A percentile compares a stretch with the other conserved stretches of the same genome.
Conservation (phyloP, 92 coral and sea anemone species). For the Diadumene lineata region DNA sequence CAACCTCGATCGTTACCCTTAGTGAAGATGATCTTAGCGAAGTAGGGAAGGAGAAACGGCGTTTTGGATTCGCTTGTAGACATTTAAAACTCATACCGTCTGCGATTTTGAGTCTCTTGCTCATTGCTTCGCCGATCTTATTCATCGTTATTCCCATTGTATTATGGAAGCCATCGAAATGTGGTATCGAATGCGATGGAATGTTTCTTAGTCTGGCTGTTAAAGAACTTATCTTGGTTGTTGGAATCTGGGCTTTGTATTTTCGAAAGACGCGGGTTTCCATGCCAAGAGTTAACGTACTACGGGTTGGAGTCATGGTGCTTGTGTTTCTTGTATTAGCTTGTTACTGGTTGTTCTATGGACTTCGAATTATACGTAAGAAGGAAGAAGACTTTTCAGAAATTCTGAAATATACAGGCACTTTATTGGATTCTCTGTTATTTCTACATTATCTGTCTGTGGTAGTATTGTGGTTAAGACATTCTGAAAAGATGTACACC, state of each 20-base stretch:
- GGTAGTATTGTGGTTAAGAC: slow-evolving; percentile 94
- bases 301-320: slow-evolving; percentile 80
- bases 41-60: slow-evolving; percentile 70
- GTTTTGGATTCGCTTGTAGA: slow-evolving; percentile 75
- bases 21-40: slow-evolving; percentile 94
- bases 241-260: slow-evolving; percentile 97
- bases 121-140: slow-evolving; percentile 81
- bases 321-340: slow-evolving; percentile 81
- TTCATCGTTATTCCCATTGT: slow-evolving; percentile 87
- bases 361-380: slow-evolving; percentile 73
- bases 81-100: slow-evolving; percentile 71
- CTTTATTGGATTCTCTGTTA: slow-evolving; percentile 77
- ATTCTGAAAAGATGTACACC: slow-evolving; percentile 81
- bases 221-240: slow-evolving; percentile 78
- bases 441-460: slow-evolving; percentile 89
- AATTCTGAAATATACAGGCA: slow-evolving; percentile 76
- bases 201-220: slow-evolving; percentile 89
- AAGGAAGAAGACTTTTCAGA: slow-evolving; percentile 48
- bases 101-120: slow-evolving; percentile 68
- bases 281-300: slow-evolving; percentile 88
- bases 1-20: slow-evolving; percentile 91
- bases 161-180: slow-evolving; percentile 71
- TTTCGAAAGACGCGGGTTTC: slow-evolving; percentile 89
- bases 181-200: slow-evolving; percentile 86
- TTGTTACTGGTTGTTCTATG: slow-evolving; percentile 95